Evolutionary conservation across 2,113 vertebrate genomes (phyloP).

Genomic region (Chaetodon trifascialis): DNA sequence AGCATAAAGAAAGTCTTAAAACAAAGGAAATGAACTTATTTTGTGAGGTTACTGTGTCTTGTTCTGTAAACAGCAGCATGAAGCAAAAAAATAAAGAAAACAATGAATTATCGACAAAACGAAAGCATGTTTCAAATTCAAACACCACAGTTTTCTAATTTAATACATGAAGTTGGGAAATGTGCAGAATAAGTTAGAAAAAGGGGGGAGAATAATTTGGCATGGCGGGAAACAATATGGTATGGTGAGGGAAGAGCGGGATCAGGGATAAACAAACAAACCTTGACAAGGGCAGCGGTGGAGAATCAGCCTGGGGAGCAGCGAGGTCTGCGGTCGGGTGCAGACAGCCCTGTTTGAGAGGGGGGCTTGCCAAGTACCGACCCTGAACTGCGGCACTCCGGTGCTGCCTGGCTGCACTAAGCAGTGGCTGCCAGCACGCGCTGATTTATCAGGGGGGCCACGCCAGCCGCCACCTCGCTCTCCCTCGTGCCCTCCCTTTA

Average conservation of each 20-base stretch:
- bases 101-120: conserved; percentile 50
- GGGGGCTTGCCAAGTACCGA: conserved; percentile 81
- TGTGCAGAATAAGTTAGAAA: conserved; percentile 80
- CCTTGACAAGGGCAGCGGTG: conserved; percentile 80
- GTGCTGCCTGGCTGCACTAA: conserved; percentile 82
- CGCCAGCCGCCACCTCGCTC: conserved; percentile 81
- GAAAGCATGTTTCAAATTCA: conserved; percentile 67
- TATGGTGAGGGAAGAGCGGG: conserved; percentile 64
- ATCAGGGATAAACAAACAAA: conserved; percentile 82
- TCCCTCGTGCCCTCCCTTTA: conserved; percentile 84
- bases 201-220: conserved; percentile 74
- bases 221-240: conserved; percentile 75
- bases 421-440: conserved; percentile 79
- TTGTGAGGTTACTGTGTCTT: conserved; percentile 26
- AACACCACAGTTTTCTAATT: conserved; percentile 71
- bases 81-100: conserved; percentile 49
- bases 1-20: conserved; percentile 15
- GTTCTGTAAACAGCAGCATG: conserved; percentile 32
- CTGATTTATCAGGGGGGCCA: conserved; percentile 87
- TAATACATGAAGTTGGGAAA: conserved; percentile 82
- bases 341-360: conserved; percentile 71
- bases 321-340: conserved; percentile 74
- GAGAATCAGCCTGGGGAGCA: conserved; percentile 70
- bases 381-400: conserved; percentile 81
- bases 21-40: conserved; percentile 24